Conservation (phyloP, 1,140 invertebrate species). For the Zaprionus capensis region DNA sequence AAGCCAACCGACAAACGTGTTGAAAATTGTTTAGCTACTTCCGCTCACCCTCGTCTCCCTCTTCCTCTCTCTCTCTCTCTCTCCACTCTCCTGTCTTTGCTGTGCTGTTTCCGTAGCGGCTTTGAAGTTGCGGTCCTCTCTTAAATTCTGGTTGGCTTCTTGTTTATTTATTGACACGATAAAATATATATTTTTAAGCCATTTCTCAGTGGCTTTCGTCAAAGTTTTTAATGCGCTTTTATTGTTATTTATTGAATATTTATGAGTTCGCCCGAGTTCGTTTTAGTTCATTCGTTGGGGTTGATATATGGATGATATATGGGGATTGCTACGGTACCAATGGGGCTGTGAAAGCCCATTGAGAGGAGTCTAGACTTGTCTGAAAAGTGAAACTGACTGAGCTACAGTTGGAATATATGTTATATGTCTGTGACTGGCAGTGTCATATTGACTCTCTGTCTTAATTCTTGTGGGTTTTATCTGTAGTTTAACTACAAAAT, state of each 20-base stretch:
- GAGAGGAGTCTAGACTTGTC: too few relatives aligned
- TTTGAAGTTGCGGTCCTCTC: conserved; percentile 54
- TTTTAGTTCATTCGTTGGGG: not conserved
- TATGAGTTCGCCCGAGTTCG: conserved; percentile 37
- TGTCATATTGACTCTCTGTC: too few relatives aligned
- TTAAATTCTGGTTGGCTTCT: conserved; percentile 60
- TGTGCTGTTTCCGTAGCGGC: conserved; percentile 7
- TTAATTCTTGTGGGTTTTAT: too few relatives aligned
- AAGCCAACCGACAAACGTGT: conserved; percentile 65
- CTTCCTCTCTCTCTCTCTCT: not conserved
- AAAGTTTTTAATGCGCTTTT: conserved; percentile 66
- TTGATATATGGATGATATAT: not conserved
- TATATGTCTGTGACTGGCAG: too few relatives aligned
- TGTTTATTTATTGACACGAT: conserved; percentile 56
- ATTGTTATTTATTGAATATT: conserved; percentile 74
- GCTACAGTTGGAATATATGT: too few relatives aligned
- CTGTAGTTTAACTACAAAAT: too few relatives aligned
- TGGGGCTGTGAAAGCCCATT: too few relatives aligned
- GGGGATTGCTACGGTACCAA: too few relatives aligned
- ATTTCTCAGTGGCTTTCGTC: conserved; percentile 29
- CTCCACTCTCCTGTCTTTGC: not conserved
- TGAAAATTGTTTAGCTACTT: conserved; percentile 81
- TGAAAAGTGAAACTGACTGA: too few relatives aligned
- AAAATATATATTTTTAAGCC: conserved; percentile 24
- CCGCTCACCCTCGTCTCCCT: conserved; percentile 26